Evolutionary conservation across 2,888 invertebrate species (phyloP).

Genomic region (Nebria salina): DNA sequence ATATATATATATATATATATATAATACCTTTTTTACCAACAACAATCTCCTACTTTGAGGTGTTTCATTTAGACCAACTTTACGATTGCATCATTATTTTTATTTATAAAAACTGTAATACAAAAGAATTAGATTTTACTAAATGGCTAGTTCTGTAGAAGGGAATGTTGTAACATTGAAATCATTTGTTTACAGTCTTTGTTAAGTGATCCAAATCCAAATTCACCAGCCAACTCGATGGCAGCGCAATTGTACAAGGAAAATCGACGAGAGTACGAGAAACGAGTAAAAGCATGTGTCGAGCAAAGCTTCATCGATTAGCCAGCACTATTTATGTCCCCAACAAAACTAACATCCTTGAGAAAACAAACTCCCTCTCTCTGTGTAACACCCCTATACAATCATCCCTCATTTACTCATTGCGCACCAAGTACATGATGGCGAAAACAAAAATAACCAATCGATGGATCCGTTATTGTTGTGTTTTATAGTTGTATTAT

Average conservation of each 20-base stretch:
- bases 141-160: too few relatives aligned
- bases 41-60: too few relatives aligned
- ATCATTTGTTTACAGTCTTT: conserved; percentile 82
- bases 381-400: conserved; percentile 2
- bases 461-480: background rate
- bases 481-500: conserved; percentile 14
- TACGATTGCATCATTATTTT: background rate
- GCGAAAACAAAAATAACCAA: conserved; percentile 15
- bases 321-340: conserved; percentile 53
- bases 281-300: conserved; percentile 98
- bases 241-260: conserved; percentile 99
- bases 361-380: conserved; percentile 1
- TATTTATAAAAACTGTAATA: background rate
- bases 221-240: conserved; percentile 99
- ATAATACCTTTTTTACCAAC: background rate
- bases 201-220: conserved; percentile 99
- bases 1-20: conserved; percentile 7
- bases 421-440: conserved; percentile 21
- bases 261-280: conserved; percentile 98
- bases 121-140: background rate
- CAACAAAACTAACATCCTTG: conserved; percentile 9
- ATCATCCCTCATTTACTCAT: background rate
- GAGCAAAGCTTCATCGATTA: conserved; percentile 99
- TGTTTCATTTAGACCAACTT: background rate
- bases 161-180: background rate